phyloP scores from a whole-genome alignment of 2,797 vertebrate genomes.

The Urosaurus nigricauda region DNA sequence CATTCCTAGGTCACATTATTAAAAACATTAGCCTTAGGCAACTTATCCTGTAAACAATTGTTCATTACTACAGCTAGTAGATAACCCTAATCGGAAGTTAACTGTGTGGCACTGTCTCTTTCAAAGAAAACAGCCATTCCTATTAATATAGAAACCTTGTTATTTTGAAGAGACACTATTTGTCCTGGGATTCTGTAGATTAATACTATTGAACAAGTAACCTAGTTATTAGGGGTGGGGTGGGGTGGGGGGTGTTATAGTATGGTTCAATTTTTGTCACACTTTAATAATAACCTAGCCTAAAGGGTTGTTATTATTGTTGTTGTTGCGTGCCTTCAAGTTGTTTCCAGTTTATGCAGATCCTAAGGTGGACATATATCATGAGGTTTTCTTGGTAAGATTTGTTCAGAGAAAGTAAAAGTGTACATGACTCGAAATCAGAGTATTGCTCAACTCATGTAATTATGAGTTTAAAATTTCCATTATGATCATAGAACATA shows the following conservation, averaged over 20 bases:
- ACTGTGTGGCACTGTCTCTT: conserved; percentile 8
- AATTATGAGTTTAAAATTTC: neutral
- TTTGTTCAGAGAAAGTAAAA: too few relatives aligned
- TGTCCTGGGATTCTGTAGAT: neutral
- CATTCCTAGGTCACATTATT: conserved; percentile 9
- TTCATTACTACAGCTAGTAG: conserved; percentile 16
- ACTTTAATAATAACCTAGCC: neutral
- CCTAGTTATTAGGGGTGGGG: neutral
- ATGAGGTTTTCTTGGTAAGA: too few relatives aligned
- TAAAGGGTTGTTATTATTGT: neutral
- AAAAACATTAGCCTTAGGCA: conserved; percentile 1
- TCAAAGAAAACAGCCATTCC: neutral
- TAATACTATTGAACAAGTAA: neutral
- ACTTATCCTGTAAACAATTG: conserved; percentile 7
- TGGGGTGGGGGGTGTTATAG: neutral
- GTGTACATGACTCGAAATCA: neutral
- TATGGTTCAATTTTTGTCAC: neutral
- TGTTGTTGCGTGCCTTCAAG: too few relatives aligned
- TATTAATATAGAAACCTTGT: neutral
- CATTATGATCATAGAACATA: neutral
- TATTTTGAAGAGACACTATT: conserved; percentile 14
- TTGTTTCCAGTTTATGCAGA: too few relatives aligned
- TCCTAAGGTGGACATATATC: too few relatives aligned
- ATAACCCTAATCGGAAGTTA: neutral
- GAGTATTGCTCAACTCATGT: too few relatives aligned